These are phyloP conservation scores for Nipponacmea schrenckii DNA, from an alignment of 2,888 invertebrate species.

Conservation along the genomic window DNA sequence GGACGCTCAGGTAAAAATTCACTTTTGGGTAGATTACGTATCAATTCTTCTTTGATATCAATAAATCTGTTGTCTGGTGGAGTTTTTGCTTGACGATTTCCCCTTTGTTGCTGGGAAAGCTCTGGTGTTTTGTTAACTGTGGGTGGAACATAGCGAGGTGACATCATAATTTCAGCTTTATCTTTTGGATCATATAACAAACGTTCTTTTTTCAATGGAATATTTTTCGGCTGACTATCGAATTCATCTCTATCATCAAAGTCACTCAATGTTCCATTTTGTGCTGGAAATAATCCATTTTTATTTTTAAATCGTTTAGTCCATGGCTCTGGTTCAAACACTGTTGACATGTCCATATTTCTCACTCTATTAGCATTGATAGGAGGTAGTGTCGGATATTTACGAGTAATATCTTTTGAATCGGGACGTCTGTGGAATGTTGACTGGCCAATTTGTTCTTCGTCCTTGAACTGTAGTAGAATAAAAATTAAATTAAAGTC, in stretches of 20 bases:
- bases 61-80: not conserved
- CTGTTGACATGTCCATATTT: constrained; percentile 46
- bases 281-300: not conserved
- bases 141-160: not conserved
- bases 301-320: constrained; percentile 25
- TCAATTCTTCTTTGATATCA: constrained; percentile 29
- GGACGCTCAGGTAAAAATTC: constrained; percentile 51
- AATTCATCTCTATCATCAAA: not conserved
- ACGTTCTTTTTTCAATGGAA: not conserved
- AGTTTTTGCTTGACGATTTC: not conserved
- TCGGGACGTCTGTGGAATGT: constrained; percentile 39
- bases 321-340: constrained; percentile 52
- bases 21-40: constrained; percentile 37
- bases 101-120: not conserved
- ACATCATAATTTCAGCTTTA: not conserved
- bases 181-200: not conserved
- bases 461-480: not conserved
- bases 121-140: not conserved
- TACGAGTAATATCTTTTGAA: constrained; percentile 45
- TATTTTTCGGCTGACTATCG: not conserved
- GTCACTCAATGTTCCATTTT: not conserved
- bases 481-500: not conserved
- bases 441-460: too few relatives aligned
- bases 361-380: constrained; percentile 44
- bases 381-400: constrained; percentile 44